Evolutionary conservation across 1,140 invertebrate genomes (phyloP), one percentile per base, ranked within the genome.

Genomic region (Helicoverpa zea): DNA sequence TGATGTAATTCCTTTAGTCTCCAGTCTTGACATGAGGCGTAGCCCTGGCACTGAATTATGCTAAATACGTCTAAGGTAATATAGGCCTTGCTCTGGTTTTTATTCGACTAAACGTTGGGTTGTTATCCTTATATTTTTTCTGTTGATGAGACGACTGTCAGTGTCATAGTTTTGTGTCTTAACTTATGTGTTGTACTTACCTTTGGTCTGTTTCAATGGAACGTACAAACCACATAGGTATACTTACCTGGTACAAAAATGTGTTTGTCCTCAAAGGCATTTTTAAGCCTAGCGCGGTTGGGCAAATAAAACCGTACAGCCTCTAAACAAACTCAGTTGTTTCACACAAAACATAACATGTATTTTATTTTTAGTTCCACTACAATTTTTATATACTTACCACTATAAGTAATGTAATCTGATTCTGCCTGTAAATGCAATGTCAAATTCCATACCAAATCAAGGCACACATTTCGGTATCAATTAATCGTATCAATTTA

Each of bases 1-100:
- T 49, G 43, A 49, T 68, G 64, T 68, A 68, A 68, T 49, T 68
- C 43, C 43, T 68, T 68, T 68, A 68, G 18, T 68, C 43, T 68
- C 18, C 49, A 68, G 18, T 68, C 64, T 68, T 68, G 64, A 51
- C 64, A 49, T 13, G 35, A 61, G 43, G 35, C 16, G 43, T n/a
- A 68, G 16, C 43, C 16, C n/a, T 68, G 64, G 43, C 43, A 68
- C 43, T 68, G 64, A 23, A 49, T 18, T 29, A 68, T 68, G 35
- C 16, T 68, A 49, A 49, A 68, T 68, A 49, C 16, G 11, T 43
- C 18, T 18, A 49, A 68, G 64, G 64, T 68, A 68, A 68, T 68
- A 49, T 35, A 10, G 47, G 43, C 64, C 64, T 68, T 68, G 64
- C 64, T 68, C 64, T 23, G 16, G 4, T 68, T 13, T 61, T 61